A percentile compares a stretch with the other conserved stretches of the same genome.
These are phyloP conservation scores for Drosophila ananassae DNA, from an alignment of 1,140 invertebrate species.

Conservation along the genomic window DNA sequence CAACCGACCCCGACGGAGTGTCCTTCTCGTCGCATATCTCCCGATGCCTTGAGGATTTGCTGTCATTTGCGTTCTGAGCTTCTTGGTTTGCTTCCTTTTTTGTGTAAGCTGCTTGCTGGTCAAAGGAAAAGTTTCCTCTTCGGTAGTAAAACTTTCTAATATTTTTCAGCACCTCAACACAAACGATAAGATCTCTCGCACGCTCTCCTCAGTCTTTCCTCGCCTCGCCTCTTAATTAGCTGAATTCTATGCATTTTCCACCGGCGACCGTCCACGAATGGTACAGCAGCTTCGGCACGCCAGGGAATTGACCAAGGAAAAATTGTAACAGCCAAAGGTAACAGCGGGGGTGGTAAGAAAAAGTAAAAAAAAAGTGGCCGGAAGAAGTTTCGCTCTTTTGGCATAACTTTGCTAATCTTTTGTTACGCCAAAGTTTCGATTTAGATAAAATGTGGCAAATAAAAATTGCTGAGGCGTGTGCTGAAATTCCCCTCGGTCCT, in stretches of 20 bases:
- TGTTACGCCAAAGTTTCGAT: slow-evolving; percentile 75
- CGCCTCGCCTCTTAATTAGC: slow-evolving; percentile 69
- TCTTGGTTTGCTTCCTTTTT: background rate
- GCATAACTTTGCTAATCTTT: slow-evolving; percentile 79
- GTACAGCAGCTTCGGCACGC: slow-evolving; percentile 10
- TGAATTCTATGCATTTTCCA: slow-evolving; percentile 73
- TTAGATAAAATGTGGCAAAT: slow-evolving; percentile 78
- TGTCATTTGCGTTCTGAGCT: slow-evolving; percentile 65
- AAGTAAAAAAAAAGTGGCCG: slow-evolving; percentile 20
- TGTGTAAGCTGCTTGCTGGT: slow-evolving; percentile 33
- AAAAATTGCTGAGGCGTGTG: slow-evolving; percentile 67
- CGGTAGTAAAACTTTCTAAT: slow-evolving; percentile 72
- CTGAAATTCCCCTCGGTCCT: slow-evolving; percentile 33
- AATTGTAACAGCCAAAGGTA: slow-evolving; percentile 36
- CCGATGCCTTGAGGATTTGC: slow-evolving; percentile 70
- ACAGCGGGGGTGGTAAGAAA: background rate
- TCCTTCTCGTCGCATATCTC: background rate
- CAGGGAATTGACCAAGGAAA: slow-evolving; percentile 44
- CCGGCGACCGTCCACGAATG: background rate
- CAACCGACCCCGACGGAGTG: background rate
- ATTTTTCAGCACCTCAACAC: slow-evolving; percentile 77
- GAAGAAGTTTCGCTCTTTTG: slow-evolving; percentile 63
- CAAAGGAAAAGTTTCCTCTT: slow-evolving; percentile 71
- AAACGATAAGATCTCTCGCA: slow-evolving; percentile 70
- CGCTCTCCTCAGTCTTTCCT: slow-evolving; percentile 37